Conservation (phyloP, 2,113 vertebrate species). For the Dipodomys stephensi region DNA sequence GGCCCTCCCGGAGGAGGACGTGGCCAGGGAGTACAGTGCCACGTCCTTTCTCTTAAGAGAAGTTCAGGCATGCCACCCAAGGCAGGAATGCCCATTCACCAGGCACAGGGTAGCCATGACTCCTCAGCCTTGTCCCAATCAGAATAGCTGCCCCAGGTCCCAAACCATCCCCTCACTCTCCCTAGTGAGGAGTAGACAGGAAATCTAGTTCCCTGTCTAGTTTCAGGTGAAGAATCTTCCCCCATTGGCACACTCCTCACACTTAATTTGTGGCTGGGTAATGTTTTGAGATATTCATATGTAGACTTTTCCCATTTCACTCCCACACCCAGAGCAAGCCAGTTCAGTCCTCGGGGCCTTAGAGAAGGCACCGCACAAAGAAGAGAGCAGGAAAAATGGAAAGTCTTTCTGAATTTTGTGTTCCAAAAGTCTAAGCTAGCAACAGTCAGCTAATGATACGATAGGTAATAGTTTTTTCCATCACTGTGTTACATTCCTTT, state of each 20-base stretch:
- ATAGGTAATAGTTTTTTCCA: too few species aligned
- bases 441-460: too few species aligned
- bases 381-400: neutral
- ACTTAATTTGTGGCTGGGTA: neutral
- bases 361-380: neutral
- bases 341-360: neutral
- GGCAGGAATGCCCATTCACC: too few species aligned
- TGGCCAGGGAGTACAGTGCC: too few species aligned
- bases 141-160: too few species aligned
- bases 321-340: neutral
- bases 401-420: neutral
- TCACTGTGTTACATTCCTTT: too few species aligned
- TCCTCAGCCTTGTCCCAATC: neutral
- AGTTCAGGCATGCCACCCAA: neutral
- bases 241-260: neutral
- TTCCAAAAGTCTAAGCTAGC: neutral
- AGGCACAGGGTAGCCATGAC: too few species aligned
- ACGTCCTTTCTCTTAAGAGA: neutral
- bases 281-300: neutral
- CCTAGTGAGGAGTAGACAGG: rapidly evolving
- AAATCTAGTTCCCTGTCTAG: neutral
- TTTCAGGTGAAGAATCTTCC: neutral
- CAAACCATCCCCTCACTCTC: rapidly evolving
- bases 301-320: neutral
- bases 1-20: neutral